Conservation (phyloP, 1,140 invertebrate species). For the Aphis craccivora region DNA sequence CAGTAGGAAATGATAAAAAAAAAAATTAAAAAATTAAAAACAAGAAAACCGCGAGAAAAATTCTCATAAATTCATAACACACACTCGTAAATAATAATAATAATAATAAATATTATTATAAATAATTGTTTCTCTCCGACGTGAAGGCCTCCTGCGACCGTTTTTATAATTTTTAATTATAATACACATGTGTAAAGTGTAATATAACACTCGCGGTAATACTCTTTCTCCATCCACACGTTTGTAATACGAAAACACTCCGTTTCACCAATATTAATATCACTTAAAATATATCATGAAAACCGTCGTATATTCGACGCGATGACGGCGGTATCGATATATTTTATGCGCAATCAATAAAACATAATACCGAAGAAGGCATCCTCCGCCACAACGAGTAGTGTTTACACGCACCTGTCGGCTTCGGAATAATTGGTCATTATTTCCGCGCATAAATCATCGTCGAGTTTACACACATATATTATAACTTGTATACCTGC, state of each 20-base stretch:
- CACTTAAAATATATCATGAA: not conserved
- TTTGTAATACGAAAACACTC: not conserved
- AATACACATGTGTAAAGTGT: not conserved
- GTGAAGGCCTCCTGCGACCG: not conserved
- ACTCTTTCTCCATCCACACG: not conserved
- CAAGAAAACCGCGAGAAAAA: not conserved
- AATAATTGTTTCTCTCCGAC: constrained; percentile 17
- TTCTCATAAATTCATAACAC: not conserved
- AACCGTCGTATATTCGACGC: not conserved
- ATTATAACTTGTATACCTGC: not conserved
- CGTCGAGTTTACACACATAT: not conserved
- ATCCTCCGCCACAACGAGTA: too few relatives aligned
- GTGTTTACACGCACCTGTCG: constrained; percentile 43
- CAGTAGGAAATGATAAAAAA: not conserved
- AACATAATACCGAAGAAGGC: not conserved
- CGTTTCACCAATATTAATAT: not conserved
- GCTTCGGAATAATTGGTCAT: constrained; percentile 37
- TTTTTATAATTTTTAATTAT: constrained; percentile 29
- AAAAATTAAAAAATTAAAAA: constrained; percentile 4
- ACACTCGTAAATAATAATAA: not conserved
- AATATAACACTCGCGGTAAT: not conserved
- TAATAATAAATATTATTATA: not conserved
- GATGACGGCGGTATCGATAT: not conserved
- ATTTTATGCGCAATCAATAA: constrained; percentile 23
- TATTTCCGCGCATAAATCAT: constrained; percentile 41